A percentile compares a stretch with the other conserved stretches of the same genome.
Conservation (phyloP, 2,888 invertebrate genomes). For the Pimpla rufipes region DNA sequence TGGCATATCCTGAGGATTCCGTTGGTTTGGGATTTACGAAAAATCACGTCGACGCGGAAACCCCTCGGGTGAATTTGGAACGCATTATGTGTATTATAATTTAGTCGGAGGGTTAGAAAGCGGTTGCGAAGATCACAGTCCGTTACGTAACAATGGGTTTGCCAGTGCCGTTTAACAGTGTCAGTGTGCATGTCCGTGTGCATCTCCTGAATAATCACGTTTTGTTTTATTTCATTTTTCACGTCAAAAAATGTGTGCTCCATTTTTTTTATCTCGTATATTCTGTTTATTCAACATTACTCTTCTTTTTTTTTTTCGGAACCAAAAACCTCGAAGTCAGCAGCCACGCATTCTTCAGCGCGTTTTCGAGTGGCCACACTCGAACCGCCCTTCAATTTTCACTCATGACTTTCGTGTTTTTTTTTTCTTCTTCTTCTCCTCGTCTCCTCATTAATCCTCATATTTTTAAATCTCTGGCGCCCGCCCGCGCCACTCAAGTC, state of each 20-base stretch:
- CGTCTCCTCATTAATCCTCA: conserved; percentile 24
- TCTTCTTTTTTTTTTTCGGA: conserved; percentile 31
- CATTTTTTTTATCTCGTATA: conserved; percentile 30
- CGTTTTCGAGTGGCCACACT: conserved; percentile 24
- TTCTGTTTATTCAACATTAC: conserved; percentile 31
- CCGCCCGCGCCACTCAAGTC: conserved; percentile 67
- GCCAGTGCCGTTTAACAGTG: conserved; percentile 63
- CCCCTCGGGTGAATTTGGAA: conserved; percentile 48
- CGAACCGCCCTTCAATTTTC: conserved; percentile 28
- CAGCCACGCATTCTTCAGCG: neutral
- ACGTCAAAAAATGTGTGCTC: conserved; percentile 34
- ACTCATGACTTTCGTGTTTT: conserved; percentile 5
- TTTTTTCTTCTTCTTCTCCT: conserved; percentile 23
- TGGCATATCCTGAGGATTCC: neutral
- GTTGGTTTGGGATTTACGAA: neutral
- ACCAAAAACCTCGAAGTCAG: conserved; percentile 35
- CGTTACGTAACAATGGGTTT: conserved; percentile 75
- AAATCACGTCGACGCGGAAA: conserved; percentile 34
- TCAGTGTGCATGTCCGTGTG: conserved; percentile 46
- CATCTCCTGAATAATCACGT: conserved; percentile 40
- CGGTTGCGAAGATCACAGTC: conserved; percentile 82
- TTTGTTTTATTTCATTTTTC: conserved; percentile 19
- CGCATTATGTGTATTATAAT: conserved; percentile 27
- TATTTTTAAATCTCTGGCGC: conserved; percentile 37
- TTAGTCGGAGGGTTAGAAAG: conserved; percentile 72